Evolutionary conservation across 2,113 vertebrate genomes (phyloP).

Genomic region (Paedocypris sp.): DNA sequence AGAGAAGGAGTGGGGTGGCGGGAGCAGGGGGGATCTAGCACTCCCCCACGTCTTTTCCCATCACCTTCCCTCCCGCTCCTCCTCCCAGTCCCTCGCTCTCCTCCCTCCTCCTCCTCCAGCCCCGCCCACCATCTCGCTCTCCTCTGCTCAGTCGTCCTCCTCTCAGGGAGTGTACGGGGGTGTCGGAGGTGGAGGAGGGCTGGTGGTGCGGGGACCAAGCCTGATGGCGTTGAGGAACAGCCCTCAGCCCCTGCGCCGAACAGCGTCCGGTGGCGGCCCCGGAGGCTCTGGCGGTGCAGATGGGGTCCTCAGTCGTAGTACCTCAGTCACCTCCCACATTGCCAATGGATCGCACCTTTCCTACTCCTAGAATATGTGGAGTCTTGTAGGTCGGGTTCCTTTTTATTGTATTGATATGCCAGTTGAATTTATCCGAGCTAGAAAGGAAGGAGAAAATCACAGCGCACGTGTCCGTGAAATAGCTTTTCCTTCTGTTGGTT

Average conservation of each 20-base stretch:
- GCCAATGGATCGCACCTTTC: slow-evolving; percentile 83
- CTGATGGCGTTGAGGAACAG: slow-evolving; percentile 79
- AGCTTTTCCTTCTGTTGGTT: slow-evolving; percentile 15
- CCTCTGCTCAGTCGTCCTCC: slow-evolving; percentile 54
- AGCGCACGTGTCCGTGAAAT: slow-evolving; percentile 37
- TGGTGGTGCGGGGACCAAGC: slow-evolving; percentile 59
- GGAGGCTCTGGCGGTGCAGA: slow-evolving; percentile 62
- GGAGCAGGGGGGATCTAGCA: slow-evolving; percentile 45
- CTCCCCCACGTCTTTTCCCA: slow-evolving; percentile 64
- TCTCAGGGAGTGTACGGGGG: slow-evolving; percentile 59
- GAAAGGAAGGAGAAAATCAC: slow-evolving; percentile 29
- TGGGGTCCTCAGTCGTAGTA: slow-evolving; percentile 76
- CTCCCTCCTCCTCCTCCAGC: slow-evolving; percentile 64
- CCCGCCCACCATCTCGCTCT: slow-evolving; percentile 53
- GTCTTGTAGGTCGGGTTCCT: neutral
- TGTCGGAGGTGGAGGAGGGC: slow-evolving; percentile 51
- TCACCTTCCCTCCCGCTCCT: slow-evolving; percentile 65
- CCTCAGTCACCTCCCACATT: slow-evolving; percentile 85
- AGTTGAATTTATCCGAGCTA: slow-evolving; percentile 3
- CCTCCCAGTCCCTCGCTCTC: slow-evolving; percentile 65
- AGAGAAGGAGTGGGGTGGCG: slow-evolving; percentile 51
- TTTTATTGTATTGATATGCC: neutral
- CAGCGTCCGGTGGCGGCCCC: slow-evolving; percentile 75
- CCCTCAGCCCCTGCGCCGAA: slow-evolving; percentile 80
- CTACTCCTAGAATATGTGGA: slow-evolving; percentile 66